Conservation (phyloP, 2,888 invertebrate species). For the Erynnis tages region DNA sequence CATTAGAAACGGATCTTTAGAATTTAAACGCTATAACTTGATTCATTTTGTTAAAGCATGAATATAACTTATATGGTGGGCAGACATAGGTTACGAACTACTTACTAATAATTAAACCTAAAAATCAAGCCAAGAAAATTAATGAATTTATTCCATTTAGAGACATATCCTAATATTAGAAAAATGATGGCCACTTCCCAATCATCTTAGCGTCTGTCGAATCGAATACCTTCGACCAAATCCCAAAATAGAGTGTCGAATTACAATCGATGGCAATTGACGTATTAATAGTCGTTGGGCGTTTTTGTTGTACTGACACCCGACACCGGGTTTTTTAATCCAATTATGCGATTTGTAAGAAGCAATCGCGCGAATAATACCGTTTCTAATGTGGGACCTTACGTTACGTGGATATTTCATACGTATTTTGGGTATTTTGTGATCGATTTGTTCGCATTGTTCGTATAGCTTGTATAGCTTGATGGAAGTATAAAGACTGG, state of each 20-base stretch:
- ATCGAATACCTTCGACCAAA: background rate
- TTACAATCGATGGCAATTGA: conserved; percentile 68
- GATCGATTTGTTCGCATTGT: background rate
- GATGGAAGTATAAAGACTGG: no score
- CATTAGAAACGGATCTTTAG: no score
- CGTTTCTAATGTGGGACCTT: conserved; percentile 15
- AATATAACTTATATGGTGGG: no score
- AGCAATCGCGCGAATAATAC: conserved; percentile 39
- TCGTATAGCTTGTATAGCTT: no score
- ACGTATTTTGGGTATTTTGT: background rate
- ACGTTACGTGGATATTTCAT: background rate
- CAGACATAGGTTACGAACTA: no score
- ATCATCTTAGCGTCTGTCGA: background rate
- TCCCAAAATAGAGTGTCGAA: conserved; percentile 41
- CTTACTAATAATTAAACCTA: no score
- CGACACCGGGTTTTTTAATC: conserved; percentile 39
- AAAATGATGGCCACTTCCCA: background rate
- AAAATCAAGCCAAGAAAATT: no score
- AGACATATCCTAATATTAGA: background rate
- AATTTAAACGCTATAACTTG: no score
- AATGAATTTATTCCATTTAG: no score
- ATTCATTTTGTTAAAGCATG: no score
- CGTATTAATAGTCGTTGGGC: conserved; percentile 38
- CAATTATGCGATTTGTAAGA: conserved; percentile 39
- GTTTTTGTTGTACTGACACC: conserved; percentile 38